Conservation (phyloP, 2,888 invertebrate genomes). For the Hymenopus coronatus region DNA sequence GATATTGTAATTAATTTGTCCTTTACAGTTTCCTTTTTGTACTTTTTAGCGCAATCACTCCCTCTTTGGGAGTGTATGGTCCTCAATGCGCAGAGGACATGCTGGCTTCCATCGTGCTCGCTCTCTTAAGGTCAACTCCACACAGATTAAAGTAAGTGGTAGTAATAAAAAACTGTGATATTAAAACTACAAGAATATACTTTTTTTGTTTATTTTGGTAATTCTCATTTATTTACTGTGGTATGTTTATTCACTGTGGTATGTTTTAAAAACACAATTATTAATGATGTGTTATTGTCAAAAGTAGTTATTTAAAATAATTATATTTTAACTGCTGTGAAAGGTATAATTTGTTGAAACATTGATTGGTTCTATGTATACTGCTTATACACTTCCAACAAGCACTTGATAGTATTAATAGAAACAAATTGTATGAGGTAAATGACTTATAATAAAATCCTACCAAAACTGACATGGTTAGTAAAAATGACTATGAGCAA, state of each 20-base stretch:
- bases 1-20: background rate
- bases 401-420: slow-evolving; percentile 16
- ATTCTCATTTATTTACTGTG: no score
- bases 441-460: no score
- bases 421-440: background rate
- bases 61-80: slow-evolving; percentile 94
- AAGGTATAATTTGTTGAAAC: background rate
- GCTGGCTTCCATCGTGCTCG: slow-evolving; percentile 58
- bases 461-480: no score
- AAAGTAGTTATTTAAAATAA: no score
- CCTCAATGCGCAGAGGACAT: slow-evolving; percentile 79
- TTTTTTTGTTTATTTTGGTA: no score
- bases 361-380: slow-evolving; percentile 14
- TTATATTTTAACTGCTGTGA: no score
- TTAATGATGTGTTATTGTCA: no score
- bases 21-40: slow-evolving; percentile 16
- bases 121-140: slow-evolving; percentile 58
- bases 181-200: no score
- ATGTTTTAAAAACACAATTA: no score
- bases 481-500: no score
- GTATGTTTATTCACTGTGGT: no score
- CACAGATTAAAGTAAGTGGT: slow-evolving; percentile 49
- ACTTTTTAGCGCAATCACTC: slow-evolving; percentile 87
- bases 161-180: background rate
- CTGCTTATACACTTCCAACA: slow-evolving; percentile 15